These are phyloP conservation scores for Venturia canescens DNA, from an alignment of 1,140 invertebrate species.

Conservation along the genomic window DNA sequence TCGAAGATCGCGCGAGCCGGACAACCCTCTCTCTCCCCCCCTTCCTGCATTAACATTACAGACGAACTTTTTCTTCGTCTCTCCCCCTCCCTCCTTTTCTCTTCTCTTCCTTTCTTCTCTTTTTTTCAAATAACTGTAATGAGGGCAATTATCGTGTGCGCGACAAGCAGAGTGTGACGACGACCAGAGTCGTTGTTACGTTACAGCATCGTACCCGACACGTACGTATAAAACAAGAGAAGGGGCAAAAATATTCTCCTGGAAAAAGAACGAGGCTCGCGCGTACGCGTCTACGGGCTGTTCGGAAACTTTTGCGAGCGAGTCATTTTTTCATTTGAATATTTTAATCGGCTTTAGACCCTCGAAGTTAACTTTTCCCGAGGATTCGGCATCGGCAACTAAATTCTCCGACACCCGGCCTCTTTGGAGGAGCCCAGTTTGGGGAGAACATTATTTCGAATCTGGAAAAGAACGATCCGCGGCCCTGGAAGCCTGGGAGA, in stretches of 20 bases:
- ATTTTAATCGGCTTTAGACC: too few species aligned
- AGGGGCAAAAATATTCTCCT: neutral
- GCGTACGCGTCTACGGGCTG: too few species aligned
- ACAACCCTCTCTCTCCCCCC: neutral
- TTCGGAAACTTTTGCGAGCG: too few species aligned
- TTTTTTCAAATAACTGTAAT: slow-evolving; percentile 76
- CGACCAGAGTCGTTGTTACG: slow-evolving; percentile 70
- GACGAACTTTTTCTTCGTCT: neutral
- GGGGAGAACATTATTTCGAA: too few species aligned
- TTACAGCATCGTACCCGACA: slow-evolving; percentile 59
- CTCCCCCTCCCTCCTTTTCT: slow-evolving; percentile 33
- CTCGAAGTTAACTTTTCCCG: too few species aligned
- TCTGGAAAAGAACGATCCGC: too few species aligned
- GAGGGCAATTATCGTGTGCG: slow-evolving; percentile 76
- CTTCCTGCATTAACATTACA: neutral
- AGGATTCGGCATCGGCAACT: too few species aligned
- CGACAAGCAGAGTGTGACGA: slow-evolving; percentile 75
- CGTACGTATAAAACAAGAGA: neutral
- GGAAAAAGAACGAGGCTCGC: neutral
- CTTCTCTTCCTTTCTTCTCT: slow-evolving; percentile 35
- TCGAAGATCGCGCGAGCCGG: slow-evolving; percentile 28
- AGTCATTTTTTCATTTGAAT: too few species aligned
- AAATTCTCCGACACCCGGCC: too few species aligned
- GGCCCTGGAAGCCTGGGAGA: too few species aligned
- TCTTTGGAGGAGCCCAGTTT: too few species aligned